phyloP scores from a whole-genome alignment of 2,113 vertebrate genomes.

The Spheniscus mendiculus region DNA sequence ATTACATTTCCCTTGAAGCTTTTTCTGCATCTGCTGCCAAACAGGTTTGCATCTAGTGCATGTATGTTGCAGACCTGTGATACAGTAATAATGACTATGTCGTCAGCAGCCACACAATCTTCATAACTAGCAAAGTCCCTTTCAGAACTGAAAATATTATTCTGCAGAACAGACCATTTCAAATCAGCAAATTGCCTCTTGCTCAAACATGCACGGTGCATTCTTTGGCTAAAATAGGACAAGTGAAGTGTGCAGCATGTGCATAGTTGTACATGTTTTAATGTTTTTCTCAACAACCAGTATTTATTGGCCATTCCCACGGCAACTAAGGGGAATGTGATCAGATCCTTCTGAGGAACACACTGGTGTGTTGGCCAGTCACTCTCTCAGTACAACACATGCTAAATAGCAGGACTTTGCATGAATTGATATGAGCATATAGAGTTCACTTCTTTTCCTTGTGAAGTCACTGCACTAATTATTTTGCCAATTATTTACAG shows the following conservation, averaged over 20 bases:
- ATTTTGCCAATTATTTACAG: neutral
- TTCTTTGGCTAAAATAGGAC: neutral
- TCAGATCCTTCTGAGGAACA: neutral
- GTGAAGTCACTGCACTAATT: neutral
- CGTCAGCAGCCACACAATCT: neutral
- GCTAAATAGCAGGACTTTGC: neutral
- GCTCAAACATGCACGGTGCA: fast-evolving
- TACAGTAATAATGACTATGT: neutral
- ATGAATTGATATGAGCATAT: neutral
- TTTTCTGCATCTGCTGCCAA: neutral
- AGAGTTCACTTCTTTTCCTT: neutral
- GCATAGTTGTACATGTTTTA: neutral
- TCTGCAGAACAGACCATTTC: neutral
- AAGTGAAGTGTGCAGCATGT: neutral
- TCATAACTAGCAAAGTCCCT: neutral
- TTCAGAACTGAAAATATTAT: neutral
- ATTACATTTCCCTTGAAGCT: neutral
- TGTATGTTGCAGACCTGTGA: neutral
- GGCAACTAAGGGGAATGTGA: neutral
- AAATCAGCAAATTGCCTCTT: neutral
- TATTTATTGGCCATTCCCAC: neutral
- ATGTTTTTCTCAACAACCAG: neutral
- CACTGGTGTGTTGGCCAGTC: neutral
- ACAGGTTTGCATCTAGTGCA: neutral
- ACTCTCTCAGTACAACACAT: neutral